These are phyloP conservation scores for Bombus vancouverensis DNA, from an alignment of 1,140 invertebrate genomes.

Conservation along the genomic window DNA sequence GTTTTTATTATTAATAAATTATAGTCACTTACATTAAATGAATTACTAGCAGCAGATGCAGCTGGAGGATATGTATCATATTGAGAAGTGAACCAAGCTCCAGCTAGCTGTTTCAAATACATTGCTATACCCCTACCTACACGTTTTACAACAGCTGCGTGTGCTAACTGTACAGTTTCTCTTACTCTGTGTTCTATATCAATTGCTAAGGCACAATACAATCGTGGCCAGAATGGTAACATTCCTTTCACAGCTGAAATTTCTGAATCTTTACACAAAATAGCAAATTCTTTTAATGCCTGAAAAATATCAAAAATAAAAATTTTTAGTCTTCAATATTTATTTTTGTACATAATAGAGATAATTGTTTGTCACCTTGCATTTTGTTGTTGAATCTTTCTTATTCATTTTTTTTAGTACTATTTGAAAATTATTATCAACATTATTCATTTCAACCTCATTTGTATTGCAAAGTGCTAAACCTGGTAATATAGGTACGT, in stretches of 20 bases:
- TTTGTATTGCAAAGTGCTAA: slow-evolving; percentile 82
- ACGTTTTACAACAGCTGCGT: slow-evolving; percentile 86
- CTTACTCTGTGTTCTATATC: slow-evolving; percentile 92
- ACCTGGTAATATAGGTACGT: slow-evolving; percentile 84
- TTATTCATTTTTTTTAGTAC: slow-evolving; percentile 91
- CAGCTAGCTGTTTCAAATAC: slow-evolving; percentile 89
- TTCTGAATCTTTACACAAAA: slow-evolving; percentile 85
- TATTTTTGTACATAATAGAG: background rate
- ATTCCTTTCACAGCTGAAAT: slow-evolving; percentile 85
- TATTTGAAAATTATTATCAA: slow-evolving; percentile 86
- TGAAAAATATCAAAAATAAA: slow-evolving; percentile 71
- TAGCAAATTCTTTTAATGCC: slow-evolving; percentile 91
- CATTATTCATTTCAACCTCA: slow-evolving; percentile 83
- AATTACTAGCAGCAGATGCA: slow-evolving; percentile 87
- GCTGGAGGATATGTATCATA: slow-evolving; percentile 92
- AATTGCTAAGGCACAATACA: slow-evolving; percentile 88
- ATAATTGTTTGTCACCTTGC: slow-evolving; percentile 85
- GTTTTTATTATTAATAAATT: slow-evolving; percentile 12
- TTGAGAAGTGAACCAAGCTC: slow-evolving; percentile 90
- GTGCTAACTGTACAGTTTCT: slow-evolving; percentile 88
- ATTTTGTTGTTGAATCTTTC: slow-evolving; percentile 92
- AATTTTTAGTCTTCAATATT: slow-evolving; percentile 6
- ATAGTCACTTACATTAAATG: slow-evolving; percentile 85
- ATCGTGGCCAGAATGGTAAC: slow-evolving; percentile 90
- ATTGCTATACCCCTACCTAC: slow-evolving; percentile 90